These are phyloP conservation scores for Onthophagus taurus DNA, from an alignment of 1,140 invertebrate genomes.

Conservation along the genomic window DNA sequence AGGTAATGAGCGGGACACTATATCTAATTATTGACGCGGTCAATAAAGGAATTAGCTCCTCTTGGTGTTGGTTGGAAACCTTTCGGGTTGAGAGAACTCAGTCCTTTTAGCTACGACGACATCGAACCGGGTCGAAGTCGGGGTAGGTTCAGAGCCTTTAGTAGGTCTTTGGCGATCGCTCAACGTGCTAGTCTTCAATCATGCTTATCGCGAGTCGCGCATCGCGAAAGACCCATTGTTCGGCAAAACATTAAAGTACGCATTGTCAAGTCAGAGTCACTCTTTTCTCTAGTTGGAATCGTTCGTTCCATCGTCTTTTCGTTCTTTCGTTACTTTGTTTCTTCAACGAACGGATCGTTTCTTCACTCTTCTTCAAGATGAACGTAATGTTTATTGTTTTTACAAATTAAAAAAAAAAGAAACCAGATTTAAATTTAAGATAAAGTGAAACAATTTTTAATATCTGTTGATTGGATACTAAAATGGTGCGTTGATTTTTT, in stretches of 20 bases:
- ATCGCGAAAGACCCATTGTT: constrained; percentile 7
- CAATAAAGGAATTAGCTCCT: constrained; percentile 23
- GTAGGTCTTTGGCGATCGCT: constrained; percentile 2
- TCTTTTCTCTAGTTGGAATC: too few relatives aligned
- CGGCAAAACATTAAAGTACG: constrained; percentile 10
- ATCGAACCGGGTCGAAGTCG: not conserved
- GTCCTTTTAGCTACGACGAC: not conserved
- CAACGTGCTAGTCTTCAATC: constrained; percentile 21
- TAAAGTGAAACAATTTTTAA: too few relatives aligned
- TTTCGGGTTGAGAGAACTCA: not conserved
- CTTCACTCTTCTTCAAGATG: too few relatives aligned
- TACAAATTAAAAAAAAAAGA: too few relatives aligned
- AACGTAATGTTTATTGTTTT: too few relatives aligned
- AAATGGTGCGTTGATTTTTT: too few relatives aligned
- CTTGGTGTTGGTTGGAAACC: not conserved
- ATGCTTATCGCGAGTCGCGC: constrained; percentile 18
- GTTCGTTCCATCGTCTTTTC: too few relatives aligned
- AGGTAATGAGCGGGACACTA: constrained; percentile 40
- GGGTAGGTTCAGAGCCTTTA: not conserved
- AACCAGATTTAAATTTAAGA: too few relatives aligned
- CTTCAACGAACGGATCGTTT: too few relatives aligned
- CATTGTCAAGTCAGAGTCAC: constrained; percentile 18
- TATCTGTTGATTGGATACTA: too few relatives aligned
- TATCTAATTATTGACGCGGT: constrained; percentile 40
- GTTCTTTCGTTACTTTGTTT: too few relatives aligned